Evolutionary conservation across 1,140 invertebrate genomes (phyloP).

Genomic region (Drosophila mojavensis): DNA sequence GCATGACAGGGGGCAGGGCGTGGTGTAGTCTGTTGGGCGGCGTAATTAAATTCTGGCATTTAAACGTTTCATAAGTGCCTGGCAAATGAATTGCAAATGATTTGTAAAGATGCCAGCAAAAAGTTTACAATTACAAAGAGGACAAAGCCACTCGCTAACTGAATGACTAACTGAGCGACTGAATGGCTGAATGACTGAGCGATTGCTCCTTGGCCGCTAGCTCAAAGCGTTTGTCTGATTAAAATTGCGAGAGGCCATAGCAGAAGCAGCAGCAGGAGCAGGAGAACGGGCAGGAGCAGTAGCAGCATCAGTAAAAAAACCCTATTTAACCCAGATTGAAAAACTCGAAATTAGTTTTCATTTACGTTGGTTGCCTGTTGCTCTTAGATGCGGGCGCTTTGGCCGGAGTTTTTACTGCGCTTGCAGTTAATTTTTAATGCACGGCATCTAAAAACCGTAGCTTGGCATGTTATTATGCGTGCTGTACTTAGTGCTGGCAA

Average conservation of each 20-base stretch:
- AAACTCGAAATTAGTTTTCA: conserved; percentile 82
- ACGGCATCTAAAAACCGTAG: conserved; percentile 73
- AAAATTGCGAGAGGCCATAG: conserved; percentile 58
- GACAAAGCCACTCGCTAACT: conserved; percentile 18
- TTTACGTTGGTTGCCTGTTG: conserved; percentile 58
- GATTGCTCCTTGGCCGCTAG: conserved; percentile 29
- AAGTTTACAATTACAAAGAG: conserved; percentile 44
- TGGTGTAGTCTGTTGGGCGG: background rate
- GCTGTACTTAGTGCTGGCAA: conserved; percentile 38
- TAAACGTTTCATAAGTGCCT: conserved; percentile 72
- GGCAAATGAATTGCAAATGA: conserved; percentile 74
- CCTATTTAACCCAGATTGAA: conserved; percentile 82
- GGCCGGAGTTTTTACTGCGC: conserved; percentile 47
- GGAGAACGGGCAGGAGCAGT: background rate
- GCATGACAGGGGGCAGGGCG: background rate
- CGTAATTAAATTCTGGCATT: conserved; percentile 73
- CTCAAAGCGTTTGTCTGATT: conserved; percentile 75
- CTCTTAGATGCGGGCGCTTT: conserved; percentile 3
- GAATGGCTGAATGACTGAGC: conserved; percentile 12
- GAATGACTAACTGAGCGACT: background rate
- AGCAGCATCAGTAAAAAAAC: conserved; percentile 39
- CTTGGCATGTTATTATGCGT: conserved; percentile 77
- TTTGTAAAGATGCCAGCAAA: conserved; percentile 68
- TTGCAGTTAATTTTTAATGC: conserved; percentile 80
- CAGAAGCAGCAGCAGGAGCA: conserved; percentile 22